Evolutionary conservation across 2,888 invertebrate species (phyloP).

Genomic region (Formica aserva): DNA sequence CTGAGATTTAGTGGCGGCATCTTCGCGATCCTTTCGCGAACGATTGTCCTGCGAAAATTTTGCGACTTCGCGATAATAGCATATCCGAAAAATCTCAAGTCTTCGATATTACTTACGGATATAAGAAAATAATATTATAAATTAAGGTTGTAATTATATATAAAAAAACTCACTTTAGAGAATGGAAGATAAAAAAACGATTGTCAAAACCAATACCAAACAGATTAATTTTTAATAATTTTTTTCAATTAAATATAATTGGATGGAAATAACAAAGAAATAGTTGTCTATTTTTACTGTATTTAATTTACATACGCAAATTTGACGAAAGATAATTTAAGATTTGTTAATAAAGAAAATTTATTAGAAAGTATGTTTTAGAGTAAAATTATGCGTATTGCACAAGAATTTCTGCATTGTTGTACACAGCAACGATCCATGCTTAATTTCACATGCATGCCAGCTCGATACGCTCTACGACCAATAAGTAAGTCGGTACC

Average conservation of each 20-base stretch:
- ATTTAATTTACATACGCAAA: not conserved
- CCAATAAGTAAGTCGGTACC: constrained; percentile 70
- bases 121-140: not conserved
- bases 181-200: not conserved
- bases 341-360: not conserved
- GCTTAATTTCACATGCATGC: constrained; percentile 62
- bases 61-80: not conserved
- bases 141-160: not conserved
- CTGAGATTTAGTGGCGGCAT: constrained; percentile 54
- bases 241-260: not conserved
- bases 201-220: not conserved
- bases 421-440: constrained; percentile 26
- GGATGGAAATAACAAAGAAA: not conserved
- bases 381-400: not conserved
- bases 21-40: constrained; percentile 48
- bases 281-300: not conserved
- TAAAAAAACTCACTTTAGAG: not conserved
- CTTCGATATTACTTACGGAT: not conserved
- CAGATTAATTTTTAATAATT: not conserved
- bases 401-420: constrained; percentile 18
- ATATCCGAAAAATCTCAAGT: not conserved
- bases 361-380: not conserved
- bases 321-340: not conserved
- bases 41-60: not conserved
- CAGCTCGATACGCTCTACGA: constrained; percentile 62